Conservation (phyloP, 2,113 vertebrate genomes). For the Myiozetetes cayanensis region DNA sequence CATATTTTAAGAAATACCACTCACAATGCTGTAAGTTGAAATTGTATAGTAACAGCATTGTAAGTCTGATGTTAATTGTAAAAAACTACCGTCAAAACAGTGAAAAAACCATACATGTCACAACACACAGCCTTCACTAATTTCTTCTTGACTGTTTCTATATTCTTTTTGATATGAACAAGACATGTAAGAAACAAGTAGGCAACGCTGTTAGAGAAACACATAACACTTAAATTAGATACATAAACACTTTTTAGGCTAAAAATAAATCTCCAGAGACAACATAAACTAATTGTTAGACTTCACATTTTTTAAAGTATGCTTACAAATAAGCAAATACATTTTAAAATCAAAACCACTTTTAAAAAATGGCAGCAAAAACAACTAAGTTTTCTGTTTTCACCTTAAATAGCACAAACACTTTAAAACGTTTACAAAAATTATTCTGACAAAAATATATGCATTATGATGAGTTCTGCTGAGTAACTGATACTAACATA, state of each 20-base stretch:
- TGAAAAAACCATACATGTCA: rapidly evolving
- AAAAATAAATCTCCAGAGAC: background rate
- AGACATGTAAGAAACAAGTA: background rate
- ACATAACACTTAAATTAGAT: background rate
- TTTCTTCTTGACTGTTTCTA: background rate
- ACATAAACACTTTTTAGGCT: background rate
- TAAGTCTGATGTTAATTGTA: too few species aligned
- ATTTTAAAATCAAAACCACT: background rate
- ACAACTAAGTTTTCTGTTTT: background rate
- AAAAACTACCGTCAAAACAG: background rate
- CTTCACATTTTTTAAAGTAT: background rate
- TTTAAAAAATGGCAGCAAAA: background rate
- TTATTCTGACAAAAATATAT: background rate
- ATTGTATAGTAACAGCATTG: background rate
- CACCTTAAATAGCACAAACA: background rate
- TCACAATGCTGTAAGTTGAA: background rate
- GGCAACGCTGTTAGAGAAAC: background rate
- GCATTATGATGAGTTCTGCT: background rate
- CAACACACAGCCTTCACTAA: background rate
- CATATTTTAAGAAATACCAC: background rate
- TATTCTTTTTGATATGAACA: background rate
- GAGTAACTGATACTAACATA: background rate
- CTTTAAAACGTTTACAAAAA: background rate
- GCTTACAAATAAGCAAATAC: background rate
- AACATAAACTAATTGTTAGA: background rate